These are phyloP conservation scores for Hirtodrosophila confusa DNA, from an alignment of 2,888 invertebrate species.

Conservation along the genomic window DNA sequence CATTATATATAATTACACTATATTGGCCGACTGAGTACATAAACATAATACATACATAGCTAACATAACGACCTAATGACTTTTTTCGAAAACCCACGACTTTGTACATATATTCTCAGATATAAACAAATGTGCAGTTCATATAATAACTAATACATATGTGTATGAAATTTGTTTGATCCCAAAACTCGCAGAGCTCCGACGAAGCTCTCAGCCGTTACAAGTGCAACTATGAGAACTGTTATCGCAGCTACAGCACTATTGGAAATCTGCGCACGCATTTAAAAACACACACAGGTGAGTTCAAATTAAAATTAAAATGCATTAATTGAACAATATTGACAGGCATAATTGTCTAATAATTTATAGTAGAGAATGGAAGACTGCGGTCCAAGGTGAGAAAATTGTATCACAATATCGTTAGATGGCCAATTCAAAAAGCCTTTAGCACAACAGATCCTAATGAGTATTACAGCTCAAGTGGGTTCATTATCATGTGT, in stretches of 20 bases:
- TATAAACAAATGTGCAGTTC: slow-evolving; percentile 8
- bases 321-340: no score
- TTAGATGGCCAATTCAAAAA: no score
- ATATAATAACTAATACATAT: slow-evolving; percentile 24
- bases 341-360: no score
- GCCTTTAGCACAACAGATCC: no score
- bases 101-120: slow-evolving; percentile 51
- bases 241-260: slow-evolving; percentile 95
- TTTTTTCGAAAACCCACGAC: slow-evolving; percentile 38
- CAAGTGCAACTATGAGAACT: slow-evolving; percentile 94
- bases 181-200: slow-evolving; percentile 70
- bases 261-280: slow-evolving; percentile 97
- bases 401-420: no score
- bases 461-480: no score
- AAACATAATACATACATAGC: slow-evolving; percentile 45
- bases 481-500: no score
- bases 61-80: slow-evolving; percentile 58
- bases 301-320: slow-evolving; percentile 21
- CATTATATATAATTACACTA: slow-evolving; percentile 7
- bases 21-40: slow-evolving; percentile 50
- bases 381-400: no score
- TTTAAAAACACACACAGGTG: slow-evolving; percentile 98
- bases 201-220: slow-evolving; percentile 87
- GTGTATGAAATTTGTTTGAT: slow-evolving; percentile 12
- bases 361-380: no score